Evolutionary conservation across 2,113 vertebrate species (phyloP).

Genomic region (Tylochromis polylepis): DNA sequence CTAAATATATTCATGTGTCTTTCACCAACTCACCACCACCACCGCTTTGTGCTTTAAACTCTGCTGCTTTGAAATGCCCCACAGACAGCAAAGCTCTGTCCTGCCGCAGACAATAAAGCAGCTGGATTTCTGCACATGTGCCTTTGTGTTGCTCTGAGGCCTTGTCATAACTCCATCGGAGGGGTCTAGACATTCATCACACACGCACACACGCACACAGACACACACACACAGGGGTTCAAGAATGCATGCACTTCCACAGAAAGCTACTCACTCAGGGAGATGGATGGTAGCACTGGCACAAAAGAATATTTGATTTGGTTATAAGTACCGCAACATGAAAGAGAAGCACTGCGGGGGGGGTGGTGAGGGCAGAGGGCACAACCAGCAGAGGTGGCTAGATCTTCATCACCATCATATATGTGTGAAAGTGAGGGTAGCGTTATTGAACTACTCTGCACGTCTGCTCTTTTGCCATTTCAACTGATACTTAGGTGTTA

Average conservation of each 20-base stretch:
- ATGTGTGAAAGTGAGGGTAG: slow-evolving; percentile 22
- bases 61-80: slow-evolving; percentile 60
- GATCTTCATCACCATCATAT: slow-evolving; percentile 17
- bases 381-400: slow-evolving; percentile 23
- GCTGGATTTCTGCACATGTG: slow-evolving; percentile 75
- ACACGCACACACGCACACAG: background rate
- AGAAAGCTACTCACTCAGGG: slow-evolving; percentile 14
- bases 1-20: slow-evolving; percentile 45
- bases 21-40: background rate
- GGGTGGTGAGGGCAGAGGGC: slow-evolving; percentile 42
- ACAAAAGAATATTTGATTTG: slow-evolving; percentile 79
- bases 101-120: slow-evolving; percentile 65
- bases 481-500: background rate
- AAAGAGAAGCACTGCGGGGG: slow-evolving; percentile 61
- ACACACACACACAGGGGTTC: background rate
- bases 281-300: slow-evolving; percentile 56
- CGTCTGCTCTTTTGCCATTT: background rate
- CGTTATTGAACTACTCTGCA: background rate
- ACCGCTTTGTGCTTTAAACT: slow-evolving; percentile 43
- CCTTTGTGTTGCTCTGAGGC: slow-evolving; percentile 65
- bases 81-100: slow-evolving; percentile 60
- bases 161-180: slow-evolving; percentile 75
- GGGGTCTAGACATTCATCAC: slow-evolving; percentile 41
- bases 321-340: slow-evolving; percentile 70
- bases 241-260: background rate